These are phyloP conservation scores for Gambusia yucatana DNA, from an alignment of 2,797 vertebrate species.

Conservation along the genomic window DNA sequence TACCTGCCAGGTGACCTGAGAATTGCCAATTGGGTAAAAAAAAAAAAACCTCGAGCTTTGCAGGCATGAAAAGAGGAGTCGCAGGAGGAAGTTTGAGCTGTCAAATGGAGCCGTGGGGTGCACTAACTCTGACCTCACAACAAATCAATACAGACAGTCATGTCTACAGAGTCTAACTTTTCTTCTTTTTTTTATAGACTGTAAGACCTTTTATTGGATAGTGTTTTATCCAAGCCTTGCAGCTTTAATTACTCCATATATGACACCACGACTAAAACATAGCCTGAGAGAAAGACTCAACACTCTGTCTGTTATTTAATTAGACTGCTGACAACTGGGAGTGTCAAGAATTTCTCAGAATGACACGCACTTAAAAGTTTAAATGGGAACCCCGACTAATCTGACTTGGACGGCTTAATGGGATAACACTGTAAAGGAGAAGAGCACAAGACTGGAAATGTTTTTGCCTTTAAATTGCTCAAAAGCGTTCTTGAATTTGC, in stretches of 20 bases:
- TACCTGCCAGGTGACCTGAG: conserved; percentile 38
- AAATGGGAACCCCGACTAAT: conserved; percentile 1
- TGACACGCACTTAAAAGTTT: conserved; percentile 28
- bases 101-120: conserved; percentile 39
- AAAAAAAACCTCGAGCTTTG: conserved; percentile 33
- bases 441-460: background rate
- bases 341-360: conserved; percentile 18
- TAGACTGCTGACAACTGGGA: conserved; percentile 29
- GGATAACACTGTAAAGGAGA: background rate
- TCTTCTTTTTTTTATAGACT: conserved; percentile 27
- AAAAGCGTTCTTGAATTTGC: background rate
- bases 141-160: conserved; percentile 43
- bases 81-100: conserved; percentile 21
- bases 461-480: background rate
- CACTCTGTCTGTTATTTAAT: conserved; percentile 41
- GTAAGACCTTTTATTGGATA: conserved; percentile 40
- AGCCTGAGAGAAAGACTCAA: conserved; percentile 38
- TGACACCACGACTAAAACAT: conserved; percentile 42
- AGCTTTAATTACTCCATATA: conserved; percentile 49
- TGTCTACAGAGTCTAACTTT: conserved; percentile 21
- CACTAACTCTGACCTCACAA: conserved; percentile 38
- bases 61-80: conserved; percentile 29
- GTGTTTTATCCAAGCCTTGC: conserved; percentile 23
- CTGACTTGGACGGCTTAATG: background rate
- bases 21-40: conserved; percentile 40